Percentiles rank a stretch among this genome's conserved stretches.
These are phyloP conservation scores for Fistularia commersonii DNA, from an alignment of 2,797 vertebrate species.

Conservation along the genomic window DNA sequence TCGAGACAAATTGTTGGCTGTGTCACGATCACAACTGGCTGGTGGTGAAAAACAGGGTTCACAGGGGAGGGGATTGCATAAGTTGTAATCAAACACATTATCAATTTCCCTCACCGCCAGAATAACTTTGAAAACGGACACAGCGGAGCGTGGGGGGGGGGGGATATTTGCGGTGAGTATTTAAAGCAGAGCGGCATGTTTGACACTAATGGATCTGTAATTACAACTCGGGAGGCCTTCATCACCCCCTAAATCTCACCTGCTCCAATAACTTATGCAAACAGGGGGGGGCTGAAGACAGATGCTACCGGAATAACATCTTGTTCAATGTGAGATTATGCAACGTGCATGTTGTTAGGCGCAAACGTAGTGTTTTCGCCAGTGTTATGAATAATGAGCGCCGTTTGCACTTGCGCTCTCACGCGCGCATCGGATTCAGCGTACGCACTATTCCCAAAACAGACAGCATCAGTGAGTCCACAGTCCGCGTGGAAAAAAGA, in stretches of 20 bases:
- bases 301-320: conserved; percentile 9
- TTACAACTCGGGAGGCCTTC: conserved; percentile 16
- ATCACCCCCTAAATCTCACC: conserved; percentile 18
- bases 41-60: too few species aligned
- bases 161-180: conserved; percentile 38
- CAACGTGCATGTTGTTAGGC: too few species aligned
- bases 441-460: conserved; percentile 8
- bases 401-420: background rate
- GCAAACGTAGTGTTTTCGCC: background rate
- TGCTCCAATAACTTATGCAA: conserved; percentile 23
- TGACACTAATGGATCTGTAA: conserved; percentile 32
- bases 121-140: too few species aligned
- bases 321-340: background rate
- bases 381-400: too few species aligned
- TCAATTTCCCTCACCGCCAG: too few species aligned
- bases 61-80: too few species aligned
- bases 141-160: conserved; percentile 5
- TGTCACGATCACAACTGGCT: too few species aligned
- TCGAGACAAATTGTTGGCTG: too few species aligned
- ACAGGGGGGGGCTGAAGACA: background rate
- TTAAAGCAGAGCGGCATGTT: conserved; percentile 51
- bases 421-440: background rate
- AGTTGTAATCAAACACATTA: too few species aligned
- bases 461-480: conserved; percentile 6
- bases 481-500: conserved; percentile 10